Conservation (phyloP, 2,797 vertebrate genomes). For the Aeoliscus strigatus region DNA sequence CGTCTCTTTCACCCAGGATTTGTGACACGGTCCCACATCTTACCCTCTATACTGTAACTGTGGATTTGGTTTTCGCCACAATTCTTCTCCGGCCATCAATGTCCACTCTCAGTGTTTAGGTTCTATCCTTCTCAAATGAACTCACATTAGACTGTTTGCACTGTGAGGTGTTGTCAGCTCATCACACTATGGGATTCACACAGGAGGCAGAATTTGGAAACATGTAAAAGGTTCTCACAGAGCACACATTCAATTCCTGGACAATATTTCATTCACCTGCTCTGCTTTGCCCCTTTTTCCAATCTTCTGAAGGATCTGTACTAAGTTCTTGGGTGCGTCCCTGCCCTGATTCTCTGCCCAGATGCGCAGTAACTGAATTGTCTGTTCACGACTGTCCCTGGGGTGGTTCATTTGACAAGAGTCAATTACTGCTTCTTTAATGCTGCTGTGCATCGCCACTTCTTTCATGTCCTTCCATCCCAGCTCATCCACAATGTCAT, state of each 20-base stretch:
- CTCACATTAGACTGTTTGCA: too few relatives aligned
- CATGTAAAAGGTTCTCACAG: not conserved
- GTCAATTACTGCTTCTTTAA: rapidly evolving
- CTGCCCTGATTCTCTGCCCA: conserved; percentile 32
- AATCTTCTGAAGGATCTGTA: rapidly evolving
- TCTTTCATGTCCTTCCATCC: conserved; percentile 32
- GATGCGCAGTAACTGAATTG: not conserved
- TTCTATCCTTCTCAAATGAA: too few relatives aligned
- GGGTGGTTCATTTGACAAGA: rapidly evolving
- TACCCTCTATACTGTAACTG: too few relatives aligned
- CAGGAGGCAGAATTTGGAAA: not conserved
- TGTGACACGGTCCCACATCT: too few relatives aligned
- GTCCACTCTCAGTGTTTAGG: too few relatives aligned
- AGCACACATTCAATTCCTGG: not conserved
- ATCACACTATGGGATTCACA: not conserved
- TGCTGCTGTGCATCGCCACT: conserved; percentile 1
- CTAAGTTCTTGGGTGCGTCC: conserved; percentile 3
- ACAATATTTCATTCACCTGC: not conserved
- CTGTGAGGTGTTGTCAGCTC: too few relatives aligned
- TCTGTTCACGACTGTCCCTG: not conserved
- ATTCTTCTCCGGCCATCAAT: too few relatives aligned
- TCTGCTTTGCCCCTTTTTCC: rapidly evolving
- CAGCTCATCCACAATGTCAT: conserved; percentile 20
- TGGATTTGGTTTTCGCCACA: too few relatives aligned
- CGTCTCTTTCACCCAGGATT: too few relatives aligned